Evolutionary conservation across 2,888 invertebrate species (phyloP).

Genomic region (Lithosia quadra): DNA sequence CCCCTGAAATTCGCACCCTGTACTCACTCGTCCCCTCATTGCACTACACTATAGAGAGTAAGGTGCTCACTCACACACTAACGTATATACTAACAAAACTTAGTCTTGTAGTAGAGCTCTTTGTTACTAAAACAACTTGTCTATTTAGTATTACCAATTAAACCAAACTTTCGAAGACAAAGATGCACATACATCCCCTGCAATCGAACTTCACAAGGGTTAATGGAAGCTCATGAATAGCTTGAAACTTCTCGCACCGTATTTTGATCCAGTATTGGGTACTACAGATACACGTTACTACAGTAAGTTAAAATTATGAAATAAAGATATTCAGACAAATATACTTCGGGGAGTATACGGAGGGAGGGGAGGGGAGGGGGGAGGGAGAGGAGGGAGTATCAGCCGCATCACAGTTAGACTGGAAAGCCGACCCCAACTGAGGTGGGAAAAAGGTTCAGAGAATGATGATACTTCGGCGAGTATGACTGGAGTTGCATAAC

Average conservation of each 20-base stretch:
- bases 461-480: no score
- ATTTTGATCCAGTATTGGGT: constrained; percentile 28
- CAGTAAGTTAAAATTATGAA: not conserved
- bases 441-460: no score
- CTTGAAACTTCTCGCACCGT: constrained; percentile 37
- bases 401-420: no score
- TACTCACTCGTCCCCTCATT: no score
- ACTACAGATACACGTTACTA: constrained; percentile 5
- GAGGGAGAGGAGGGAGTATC: no score
- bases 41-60: no score
- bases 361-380: no score
- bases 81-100: not conserved
- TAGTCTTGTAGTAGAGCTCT: not conserved
- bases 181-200: constrained; percentile 16
- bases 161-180: constrained; percentile 5
- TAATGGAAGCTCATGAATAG: constrained; percentile 51
- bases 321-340: not conserved
- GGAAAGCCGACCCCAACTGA: no score
- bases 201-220: constrained; percentile 31
- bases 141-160: constrained; percentile 8
- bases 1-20: no score
- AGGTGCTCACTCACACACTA: not conserved
- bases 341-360: no score
- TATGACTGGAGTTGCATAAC: no score
- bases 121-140: not conserved